A percentile compares a stretch with the other conserved stretches of the same genome.
These are phyloP conservation scores for Sebastes kiyomatsui DNA, from an alignment of 2,797 vertebrate species.

Conservation along the genomic window DNA sequence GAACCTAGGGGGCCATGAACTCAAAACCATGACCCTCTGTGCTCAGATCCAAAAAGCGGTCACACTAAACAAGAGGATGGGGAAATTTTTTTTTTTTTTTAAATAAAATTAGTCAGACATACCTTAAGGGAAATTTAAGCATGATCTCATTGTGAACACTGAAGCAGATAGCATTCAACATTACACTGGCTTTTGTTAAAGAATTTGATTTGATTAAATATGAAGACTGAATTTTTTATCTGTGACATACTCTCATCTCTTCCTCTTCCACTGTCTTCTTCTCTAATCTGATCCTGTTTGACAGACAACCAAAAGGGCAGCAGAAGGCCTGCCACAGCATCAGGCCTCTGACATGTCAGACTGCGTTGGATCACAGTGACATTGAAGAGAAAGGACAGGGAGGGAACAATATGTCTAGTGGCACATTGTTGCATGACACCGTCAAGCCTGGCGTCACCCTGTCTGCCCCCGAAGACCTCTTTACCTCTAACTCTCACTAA, in stretches of 20 bases:
- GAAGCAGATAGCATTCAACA: not conserved
- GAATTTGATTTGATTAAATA: not conserved
- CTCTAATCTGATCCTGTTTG: slow-evolving; percentile 30
- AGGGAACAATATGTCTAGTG: not conserved
- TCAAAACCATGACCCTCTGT: not conserved
- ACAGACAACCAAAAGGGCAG: slow-evolving; percentile 49
- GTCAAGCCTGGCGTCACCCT: slow-evolving; percentile 8
- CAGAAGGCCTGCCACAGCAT: not conserved
- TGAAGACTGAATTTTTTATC: not conserved
- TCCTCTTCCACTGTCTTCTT: not conserved
- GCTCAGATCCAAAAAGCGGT: not conserved
- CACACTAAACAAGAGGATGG: not conserved
- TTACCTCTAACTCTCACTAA: not conserved
- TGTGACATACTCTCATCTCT: not conserved
- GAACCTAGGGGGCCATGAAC: not conserved
- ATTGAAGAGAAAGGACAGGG: slow-evolving; percentile 17
- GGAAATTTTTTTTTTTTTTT: not conserved
- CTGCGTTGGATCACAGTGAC: slow-evolving; percentile 22
- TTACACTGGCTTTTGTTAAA: not conserved
- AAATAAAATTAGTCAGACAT: not conserved
- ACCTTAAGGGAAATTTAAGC: not conserved
- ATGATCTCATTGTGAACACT: not conserved
- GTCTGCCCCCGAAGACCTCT: slow-evolving; percentile 11
- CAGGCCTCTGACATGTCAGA: slow-evolving; percentile 33
- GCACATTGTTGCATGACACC: slow-evolving; percentile 7